Evolutionary conservation across 2,888 invertebrate genomes (phyloP).

Genomic region (Patella depressa): DNA sequence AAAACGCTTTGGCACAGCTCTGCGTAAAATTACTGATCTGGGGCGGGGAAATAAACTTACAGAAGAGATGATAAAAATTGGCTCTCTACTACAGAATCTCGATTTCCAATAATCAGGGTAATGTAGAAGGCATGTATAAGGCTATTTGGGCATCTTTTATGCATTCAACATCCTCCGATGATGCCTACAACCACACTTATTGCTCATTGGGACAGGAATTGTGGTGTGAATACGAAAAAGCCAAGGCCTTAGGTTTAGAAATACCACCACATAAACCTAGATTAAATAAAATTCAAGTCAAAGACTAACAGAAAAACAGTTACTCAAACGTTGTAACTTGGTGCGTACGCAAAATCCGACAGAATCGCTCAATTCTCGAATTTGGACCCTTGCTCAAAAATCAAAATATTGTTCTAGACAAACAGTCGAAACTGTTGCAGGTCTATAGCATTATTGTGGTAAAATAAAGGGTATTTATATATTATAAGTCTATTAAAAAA

Average conservation of each 20-base stretch:
- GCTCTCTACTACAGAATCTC: not conserved
- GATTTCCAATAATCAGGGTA: not conserved
- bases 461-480: not conserved
- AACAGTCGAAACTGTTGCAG: not conserved
- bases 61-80: not conserved
- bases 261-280: slow-evolving; percentile 2
- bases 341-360: not conserved
- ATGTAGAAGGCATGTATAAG: not conserved
- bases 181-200: not conserved
- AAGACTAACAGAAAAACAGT: not conserved
- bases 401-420: not conserved
- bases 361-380: not conserved
- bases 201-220: not conserved
- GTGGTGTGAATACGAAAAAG: not conserved
- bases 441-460: not conserved
- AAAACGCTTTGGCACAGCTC: not conserved
- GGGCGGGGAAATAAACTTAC: not conserved
- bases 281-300: not conserved
- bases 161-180: not conserved
- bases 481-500: too few species aligned
- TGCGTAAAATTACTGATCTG: not conserved
- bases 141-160: slow-evolving; percentile 2
- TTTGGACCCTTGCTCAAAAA: not conserved
- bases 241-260: not conserved
- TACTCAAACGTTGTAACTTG: not conserved